Evolutionary conservation across 2,113 vertebrate species (phyloP).

Genomic region (Chroicocephalus ridibundus): DNA sequence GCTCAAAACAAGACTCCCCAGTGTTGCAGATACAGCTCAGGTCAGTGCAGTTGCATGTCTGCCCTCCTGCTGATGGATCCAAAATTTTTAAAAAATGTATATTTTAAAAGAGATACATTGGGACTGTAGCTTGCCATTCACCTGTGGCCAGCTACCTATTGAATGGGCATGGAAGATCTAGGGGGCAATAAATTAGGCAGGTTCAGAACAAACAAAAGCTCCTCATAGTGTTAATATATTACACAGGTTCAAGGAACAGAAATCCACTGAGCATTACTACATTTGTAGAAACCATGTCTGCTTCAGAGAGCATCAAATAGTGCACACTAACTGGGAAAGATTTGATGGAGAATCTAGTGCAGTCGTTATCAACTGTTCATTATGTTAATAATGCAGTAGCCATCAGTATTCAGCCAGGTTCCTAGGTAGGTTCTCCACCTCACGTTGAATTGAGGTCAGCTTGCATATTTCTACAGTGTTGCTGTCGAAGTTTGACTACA

Average conservation of each 20-base stretch:
- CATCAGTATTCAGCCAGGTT: background rate
- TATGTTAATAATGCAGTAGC: background rate
- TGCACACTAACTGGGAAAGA: background rate
- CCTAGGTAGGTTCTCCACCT: background rate
- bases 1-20: constrained; percentile 75
- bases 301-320: background rate
- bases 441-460: background rate
- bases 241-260: background rate
- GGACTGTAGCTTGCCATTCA: background rate
- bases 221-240: background rate
- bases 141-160: background rate
- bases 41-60: constrained; percentile 58
- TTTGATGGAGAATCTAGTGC: background rate
- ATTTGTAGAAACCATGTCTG: background rate
- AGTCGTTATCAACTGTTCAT: background rate
- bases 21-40: constrained; percentile 75
- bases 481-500: background rate
- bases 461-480: background rate
- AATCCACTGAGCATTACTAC: background rate
- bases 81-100: background rate
- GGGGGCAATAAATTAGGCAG: background rate
- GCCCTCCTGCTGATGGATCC: background rate
- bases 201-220: background rate
- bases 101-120: background rate
- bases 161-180: background rate